These are phyloP conservation scores for Rhinoraja longicauda DNA, from an alignment of 2,797 vertebrate species.

Conservation along the genomic window DNA sequence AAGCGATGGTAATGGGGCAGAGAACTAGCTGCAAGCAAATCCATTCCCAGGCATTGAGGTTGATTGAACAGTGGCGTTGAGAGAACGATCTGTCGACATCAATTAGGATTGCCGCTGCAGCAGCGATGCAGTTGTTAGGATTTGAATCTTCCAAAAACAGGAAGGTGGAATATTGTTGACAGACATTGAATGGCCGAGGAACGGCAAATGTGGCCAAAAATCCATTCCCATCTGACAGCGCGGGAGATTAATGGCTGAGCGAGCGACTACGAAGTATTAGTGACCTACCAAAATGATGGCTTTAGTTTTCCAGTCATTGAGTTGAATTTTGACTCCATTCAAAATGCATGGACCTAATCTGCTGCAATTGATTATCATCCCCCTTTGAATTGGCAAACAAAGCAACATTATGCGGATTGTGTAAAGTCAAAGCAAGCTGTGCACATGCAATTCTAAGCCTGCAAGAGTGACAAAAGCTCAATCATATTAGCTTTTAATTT, in stretches of 20 bases:
- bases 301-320: neutral
- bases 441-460: neutral
- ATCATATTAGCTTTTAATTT: neutral
- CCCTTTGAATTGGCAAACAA: neutral
- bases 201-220: neutral
- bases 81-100: neutral
- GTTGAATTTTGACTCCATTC: conserved; percentile 1
- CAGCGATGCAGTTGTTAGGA: neutral
- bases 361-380: neutral
- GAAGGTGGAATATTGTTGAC: neutral
- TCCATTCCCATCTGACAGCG: too few species aligned
- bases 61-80: neutral
- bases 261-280: neutral
- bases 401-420: neutral
- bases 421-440: neutral
- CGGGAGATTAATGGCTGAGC: neutral
- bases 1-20: neutral
- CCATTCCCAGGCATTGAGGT: neutral
- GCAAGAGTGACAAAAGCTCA: neutral
- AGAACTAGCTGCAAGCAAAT: neutral
- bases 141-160: neutral
- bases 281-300: neutral
- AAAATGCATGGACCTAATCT: neutral
- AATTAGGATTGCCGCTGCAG: neutral
- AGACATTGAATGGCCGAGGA: neutral